Percentiles rank a stretch among this genome's conserved stretches.
Conservation (phyloP, 2,797 vertebrate genomes). For the Discoglossus pictus region DNA sequence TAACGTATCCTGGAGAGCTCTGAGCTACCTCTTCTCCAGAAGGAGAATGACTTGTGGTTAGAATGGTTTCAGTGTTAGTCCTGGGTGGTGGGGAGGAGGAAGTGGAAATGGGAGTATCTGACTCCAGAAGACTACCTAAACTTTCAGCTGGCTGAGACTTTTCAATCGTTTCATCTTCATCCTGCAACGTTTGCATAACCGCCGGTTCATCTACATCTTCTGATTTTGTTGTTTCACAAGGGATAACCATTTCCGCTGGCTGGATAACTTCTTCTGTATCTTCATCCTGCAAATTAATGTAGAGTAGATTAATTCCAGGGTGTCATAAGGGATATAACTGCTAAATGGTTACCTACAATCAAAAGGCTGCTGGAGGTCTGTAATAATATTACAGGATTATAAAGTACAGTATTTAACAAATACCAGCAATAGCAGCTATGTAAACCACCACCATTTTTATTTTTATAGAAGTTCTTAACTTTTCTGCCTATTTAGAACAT, state of each 20-base stretch:
- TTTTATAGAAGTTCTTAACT: too few relatives aligned
- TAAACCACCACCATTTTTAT: too few relatives aligned
- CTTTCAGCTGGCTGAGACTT: slow-evolving; percentile 61
- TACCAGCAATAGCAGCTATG: too few relatives aligned
- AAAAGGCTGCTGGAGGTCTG: too few relatives aligned
- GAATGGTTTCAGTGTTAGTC: slow-evolving; percentile 69
- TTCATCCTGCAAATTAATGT: slow-evolving; percentile 65
- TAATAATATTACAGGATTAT: too few relatives aligned
- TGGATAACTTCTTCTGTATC: slow-evolving; percentile 62
- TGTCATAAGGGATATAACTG: too few relatives aligned
- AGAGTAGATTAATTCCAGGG: neutral
- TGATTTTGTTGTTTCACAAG: slow-evolving; percentile 50
- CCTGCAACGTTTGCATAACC: slow-evolving; percentile 19
- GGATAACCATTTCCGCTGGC: slow-evolving; percentile 37
- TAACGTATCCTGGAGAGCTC: slow-evolving; percentile 73
- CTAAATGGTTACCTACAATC: too few relatives aligned
- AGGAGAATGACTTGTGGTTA: slow-evolving; percentile 65
- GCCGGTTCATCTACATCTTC: slow-evolving; percentile 67
- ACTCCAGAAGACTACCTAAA: slow-evolving; percentile 64
- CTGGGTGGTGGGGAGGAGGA: slow-evolving; percentile 73
- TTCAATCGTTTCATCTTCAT: slow-evolving; percentile 64
- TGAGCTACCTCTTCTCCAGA: slow-evolving; percentile 70
- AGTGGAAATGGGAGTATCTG: slow-evolving; percentile 65
- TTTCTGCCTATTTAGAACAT: too few relatives aligned
- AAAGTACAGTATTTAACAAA: too few relatives aligned